Evolutionary conservation across 2,113 vertebrate genomes (phyloP), one percentile per base, ranked within the genome.

Genomic region (Ranitomeya variabilis): DNA sequence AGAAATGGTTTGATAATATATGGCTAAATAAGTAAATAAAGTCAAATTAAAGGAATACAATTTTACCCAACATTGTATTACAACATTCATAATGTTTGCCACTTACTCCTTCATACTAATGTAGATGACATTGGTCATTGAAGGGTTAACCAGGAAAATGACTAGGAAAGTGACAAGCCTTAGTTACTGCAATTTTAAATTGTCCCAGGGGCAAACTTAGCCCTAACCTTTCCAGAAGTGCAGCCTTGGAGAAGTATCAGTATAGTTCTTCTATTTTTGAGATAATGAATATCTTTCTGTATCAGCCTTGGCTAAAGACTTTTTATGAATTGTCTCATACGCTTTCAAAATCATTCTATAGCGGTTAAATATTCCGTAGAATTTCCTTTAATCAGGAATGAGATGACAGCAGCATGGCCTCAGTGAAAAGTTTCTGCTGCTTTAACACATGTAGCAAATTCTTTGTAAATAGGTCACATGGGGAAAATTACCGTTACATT

Each of bases 381-480:
- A 37, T 88, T 83, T 83, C 87, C 87, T 88, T 88, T 88, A 88
- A 88, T 88, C 87, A 88, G 69, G 59, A 74, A 19, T 16, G 8
- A 77, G 71, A 16, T 83, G 87, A 83, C 80, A 88, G 80, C 79
- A 14, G n/a, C 18, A 26, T 64, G 60, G 87, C 6, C 51, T 31
- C 37, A 51, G 62, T 88, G 80, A 78, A 83, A 88, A 26, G 71
- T 83, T 77, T 83, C 59, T 66, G 73, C 51, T 54, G n/a, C 55
- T 55, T 83, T 83, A 73, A 78, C 87, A 88, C 80, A 88, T 83
- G 87, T 60, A 60, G 57, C 21, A 62, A 77, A 88, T 88, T 88
- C 87, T 83, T 88, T 77, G 80, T 37, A 78, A 83, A 88, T 88
- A 55, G 80, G 87, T 74, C 87, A 88, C 87, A 83, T 88, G 87